Evolutionary conservation across 2,797 vertebrate genomes (phyloP).

Genomic region (Pempheris klunzingeri): DNA sequence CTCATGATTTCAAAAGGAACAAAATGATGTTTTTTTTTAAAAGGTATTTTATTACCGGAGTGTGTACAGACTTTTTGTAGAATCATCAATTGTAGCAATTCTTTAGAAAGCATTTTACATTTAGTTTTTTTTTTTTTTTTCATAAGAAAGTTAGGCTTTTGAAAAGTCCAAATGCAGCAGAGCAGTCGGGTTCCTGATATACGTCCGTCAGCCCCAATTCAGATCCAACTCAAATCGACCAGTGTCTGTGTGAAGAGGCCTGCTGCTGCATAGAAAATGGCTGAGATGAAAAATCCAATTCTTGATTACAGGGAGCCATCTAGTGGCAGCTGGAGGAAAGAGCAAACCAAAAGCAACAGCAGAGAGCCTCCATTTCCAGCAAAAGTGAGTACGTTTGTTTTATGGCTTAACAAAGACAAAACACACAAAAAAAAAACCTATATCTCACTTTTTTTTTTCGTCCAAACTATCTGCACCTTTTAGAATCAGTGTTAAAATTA

Average conservation of each 20-base stretch:
- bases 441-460: slow-evolving; percentile 20
- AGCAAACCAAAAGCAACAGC: slow-evolving; percentile 33
- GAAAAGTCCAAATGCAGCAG: slow-evolving; percentile 79
- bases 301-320: slow-evolving; percentile 71
- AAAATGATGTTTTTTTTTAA: slow-evolving; percentile 46
- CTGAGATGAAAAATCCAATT: slow-evolving; percentile 52
- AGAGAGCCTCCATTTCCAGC: slow-evolving; percentile 43
- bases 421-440: slow-evolving; percentile 46
- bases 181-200: slow-evolving; percentile 58
- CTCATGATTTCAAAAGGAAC: slow-evolving; percentile 12
- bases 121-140: slow-evolving; percentile 48
- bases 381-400: slow-evolving; percentile 38
- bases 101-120: slow-evolving; percentile 80
- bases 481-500: slow-evolving; percentile 62
- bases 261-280: slow-evolving; percentile 68
- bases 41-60: slow-evolving; percentile 81
- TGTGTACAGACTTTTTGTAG: slow-evolving; percentile 74
- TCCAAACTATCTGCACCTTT: slow-evolving; percentile 56
- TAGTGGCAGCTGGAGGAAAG: slow-evolving; percentile 64
- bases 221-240: slow-evolving; percentile 69
- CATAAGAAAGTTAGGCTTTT: slow-evolving; percentile 79
- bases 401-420: slow-evolving; percentile 69
- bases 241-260: slow-evolving; percentile 54
- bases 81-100: slow-evolving; percentile 77
- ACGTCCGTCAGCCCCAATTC: slow-evolving; percentile 66